These are phyloP conservation scores for Alcis repandata DNA, from an alignment of 2,888 invertebrate genomes.

Conservation along the genomic window DNA sequence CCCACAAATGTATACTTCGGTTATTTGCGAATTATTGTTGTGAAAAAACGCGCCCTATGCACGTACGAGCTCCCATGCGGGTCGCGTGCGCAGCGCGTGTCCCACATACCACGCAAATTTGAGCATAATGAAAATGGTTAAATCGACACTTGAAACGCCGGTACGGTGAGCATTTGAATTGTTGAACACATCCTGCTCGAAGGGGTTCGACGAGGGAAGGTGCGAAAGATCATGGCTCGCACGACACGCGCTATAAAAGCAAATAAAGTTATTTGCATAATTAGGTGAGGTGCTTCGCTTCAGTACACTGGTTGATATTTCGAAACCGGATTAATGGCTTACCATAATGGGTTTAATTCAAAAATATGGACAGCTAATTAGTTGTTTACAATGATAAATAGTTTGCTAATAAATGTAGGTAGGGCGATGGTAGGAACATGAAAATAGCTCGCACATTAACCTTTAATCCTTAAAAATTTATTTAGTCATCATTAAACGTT, in stretches of 20 bases:
- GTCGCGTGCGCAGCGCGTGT: conserved; percentile 82
- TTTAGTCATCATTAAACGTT: conserved; percentile 10
- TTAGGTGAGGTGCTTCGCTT: conserved; percentile 58
- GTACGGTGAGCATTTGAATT: conserved; percentile 58
- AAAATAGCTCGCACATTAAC: conserved; percentile 8
- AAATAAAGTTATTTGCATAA: conserved; percentile 73
- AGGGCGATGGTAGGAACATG: background rate
- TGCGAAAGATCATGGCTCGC: conserved; percentile 72
- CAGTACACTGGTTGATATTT: conserved; percentile 79
- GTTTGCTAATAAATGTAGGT: conserved; percentile 9
- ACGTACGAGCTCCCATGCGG: conserved; percentile 67
- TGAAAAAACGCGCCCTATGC: conserved; percentile 48
- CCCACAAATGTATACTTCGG: conserved; percentile 57
- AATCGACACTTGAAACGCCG: conserved; percentile 69
- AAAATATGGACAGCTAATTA: conserved; percentile 35
- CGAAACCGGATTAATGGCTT: conserved; percentile 65
- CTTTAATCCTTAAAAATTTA: conserved; percentile 1
- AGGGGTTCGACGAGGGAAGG: conserved; percentile 69
- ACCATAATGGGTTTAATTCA: conserved; percentile 52
- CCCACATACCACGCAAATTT: conserved; percentile 81
- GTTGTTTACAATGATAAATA: conserved; percentile 22
- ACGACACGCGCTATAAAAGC: conserved; percentile 32
- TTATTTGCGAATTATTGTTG: conserved; percentile 68
- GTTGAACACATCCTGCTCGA: conserved; percentile 53
- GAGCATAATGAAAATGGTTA: conserved; percentile 70